phyloP scores from a whole-genome alignment of 1,140 invertebrate genomes.

The Drosophila albomicans region DNA sequence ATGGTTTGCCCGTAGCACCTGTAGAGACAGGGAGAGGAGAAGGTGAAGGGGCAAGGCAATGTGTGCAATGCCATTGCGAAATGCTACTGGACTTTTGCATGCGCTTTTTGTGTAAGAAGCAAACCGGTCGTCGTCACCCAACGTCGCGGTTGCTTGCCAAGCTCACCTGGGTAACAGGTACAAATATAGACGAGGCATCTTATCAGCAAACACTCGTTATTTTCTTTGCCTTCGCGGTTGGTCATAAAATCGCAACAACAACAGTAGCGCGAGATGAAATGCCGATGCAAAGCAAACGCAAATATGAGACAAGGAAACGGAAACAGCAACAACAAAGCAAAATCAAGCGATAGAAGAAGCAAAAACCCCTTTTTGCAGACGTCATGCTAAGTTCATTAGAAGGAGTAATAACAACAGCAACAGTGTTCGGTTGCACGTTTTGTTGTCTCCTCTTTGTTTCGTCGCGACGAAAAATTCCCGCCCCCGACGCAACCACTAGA shows the following conservation, averaged over 20 bases:
- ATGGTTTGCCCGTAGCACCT: constrained; percentile 8
- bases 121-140: constrained; percentile 32
- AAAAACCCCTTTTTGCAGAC: constrained; percentile 14
- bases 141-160: constrained; percentile 19
- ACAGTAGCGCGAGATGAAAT: constrained; percentile 63
- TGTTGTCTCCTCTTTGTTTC: constrained; percentile 48
- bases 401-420: constrained; percentile 18
- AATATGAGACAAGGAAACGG: constrained; percentile 40
- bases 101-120: constrained; percentile 21
- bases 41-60: not conserved
- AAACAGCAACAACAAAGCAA: constrained; percentile 19
- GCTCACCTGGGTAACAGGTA: constrained; percentile 51
- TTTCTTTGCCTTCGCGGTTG: constrained; percentile 60
- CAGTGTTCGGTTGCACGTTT: constrained; percentile 24
- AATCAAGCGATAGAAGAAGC: not conserved
- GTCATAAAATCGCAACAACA: constrained; percentile 51
- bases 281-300: constrained; percentile 35
- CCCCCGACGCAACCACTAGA: constrained; percentile 22
- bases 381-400: constrained; percentile 44
- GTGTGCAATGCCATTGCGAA: constrained; percentile 4
- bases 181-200: constrained; percentile 43
- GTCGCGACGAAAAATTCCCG: constrained; percentile 36
- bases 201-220: constrained; percentile 62
- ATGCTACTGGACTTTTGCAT: constrained; percentile 41
- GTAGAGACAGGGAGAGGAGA: not conserved